A percentile compares a stretch with the other conserved stretches of the same genome.
Evolutionary conservation across 2,888 invertebrate species (phyloP).

Genomic region (Eueremaeus valkanovi): DNA sequence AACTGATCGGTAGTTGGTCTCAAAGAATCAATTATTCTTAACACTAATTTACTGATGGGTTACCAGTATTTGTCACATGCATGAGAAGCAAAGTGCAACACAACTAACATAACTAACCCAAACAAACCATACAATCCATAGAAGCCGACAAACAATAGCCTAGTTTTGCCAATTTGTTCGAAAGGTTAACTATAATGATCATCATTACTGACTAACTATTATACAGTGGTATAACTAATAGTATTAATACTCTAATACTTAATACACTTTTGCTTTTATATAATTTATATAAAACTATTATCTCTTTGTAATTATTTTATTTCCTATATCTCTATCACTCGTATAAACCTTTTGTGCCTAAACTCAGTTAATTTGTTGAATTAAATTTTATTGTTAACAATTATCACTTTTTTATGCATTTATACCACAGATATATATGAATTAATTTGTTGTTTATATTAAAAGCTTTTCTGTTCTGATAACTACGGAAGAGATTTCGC

Average conservation of each 20-base stretch:
- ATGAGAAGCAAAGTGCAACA: constrained; percentile 21
- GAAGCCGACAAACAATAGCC: not conserved
- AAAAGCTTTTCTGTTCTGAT: no score
- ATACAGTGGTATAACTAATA: no score
- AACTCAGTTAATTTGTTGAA: no score
- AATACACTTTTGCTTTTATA: not conserved
- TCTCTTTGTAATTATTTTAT: not conserved
- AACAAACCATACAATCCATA: not conserved
- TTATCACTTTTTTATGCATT: no score
- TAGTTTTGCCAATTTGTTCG: not conserved
- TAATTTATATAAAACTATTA: not conserved
- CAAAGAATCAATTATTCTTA: constrained; percentile 16
- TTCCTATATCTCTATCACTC: not conserved
- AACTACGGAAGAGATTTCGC: not conserved
- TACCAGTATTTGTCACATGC: constrained; percentile 25
- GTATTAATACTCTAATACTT: no score
- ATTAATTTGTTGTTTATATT: not conserved
- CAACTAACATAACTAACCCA: no score
- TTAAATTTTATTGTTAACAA: no score
- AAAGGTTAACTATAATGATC: constrained; percentile 28
- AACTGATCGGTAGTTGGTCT: constrained; percentile 2
- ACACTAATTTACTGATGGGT: constrained; percentile 28
- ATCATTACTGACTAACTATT: constrained; percentile 11
- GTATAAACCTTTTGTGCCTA: no score
- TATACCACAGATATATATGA: no score